Evolutionary conservation across 2,113 vertebrate genomes (phyloP), one percentile per base, ranked within the genome.

Genomic region (Limanda limanda): DNA sequence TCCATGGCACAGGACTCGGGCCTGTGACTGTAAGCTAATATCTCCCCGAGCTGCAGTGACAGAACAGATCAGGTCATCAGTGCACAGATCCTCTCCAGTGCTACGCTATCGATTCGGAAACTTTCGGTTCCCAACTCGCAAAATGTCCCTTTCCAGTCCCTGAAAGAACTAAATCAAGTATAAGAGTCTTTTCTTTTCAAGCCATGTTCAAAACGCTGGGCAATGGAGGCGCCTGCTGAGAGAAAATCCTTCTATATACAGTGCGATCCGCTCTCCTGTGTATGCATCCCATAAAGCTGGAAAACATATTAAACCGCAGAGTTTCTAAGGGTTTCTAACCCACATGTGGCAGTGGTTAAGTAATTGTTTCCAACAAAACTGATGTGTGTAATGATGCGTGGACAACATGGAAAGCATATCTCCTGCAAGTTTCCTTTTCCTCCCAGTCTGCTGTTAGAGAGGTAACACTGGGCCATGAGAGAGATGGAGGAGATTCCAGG

Each of bases 261-360:
- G 20, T 40, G 2, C 72, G 47, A 69, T 79, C 27, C 56, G 57
- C 67, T 68, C 65, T 52, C 79, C 56, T 76, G 64, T 67, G 70
- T 76, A 54, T 82, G 66, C 56, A 77, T 74, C 73, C 61, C 4
- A 47, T 31, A 31, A 7, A 64, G 69, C 71, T 83, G 71, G 77
- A 81, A 89, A 85, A 83, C 12, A 52, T 72, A 79, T 82, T 45
- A 73, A 27, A 52, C 52, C 7, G 21, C 31, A 63, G 4, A 61
- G 68, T 75, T 79, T 55, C 23, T 47, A 21, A 66, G 62, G 63
- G 56, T 35, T 82, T 76, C 56, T 25, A 70, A 59, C 60, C 79
- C 73, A 78, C 82, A 85, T 81, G 74, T 83, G 85, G 87, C 59
- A 78, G 77, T 61, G 40, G 56, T 82, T 82, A 60, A 81, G 62